Evolutionary conservation across 1,140 invertebrate genomes (phyloP).

Genomic region (Drosophila tsacasi): DNA sequence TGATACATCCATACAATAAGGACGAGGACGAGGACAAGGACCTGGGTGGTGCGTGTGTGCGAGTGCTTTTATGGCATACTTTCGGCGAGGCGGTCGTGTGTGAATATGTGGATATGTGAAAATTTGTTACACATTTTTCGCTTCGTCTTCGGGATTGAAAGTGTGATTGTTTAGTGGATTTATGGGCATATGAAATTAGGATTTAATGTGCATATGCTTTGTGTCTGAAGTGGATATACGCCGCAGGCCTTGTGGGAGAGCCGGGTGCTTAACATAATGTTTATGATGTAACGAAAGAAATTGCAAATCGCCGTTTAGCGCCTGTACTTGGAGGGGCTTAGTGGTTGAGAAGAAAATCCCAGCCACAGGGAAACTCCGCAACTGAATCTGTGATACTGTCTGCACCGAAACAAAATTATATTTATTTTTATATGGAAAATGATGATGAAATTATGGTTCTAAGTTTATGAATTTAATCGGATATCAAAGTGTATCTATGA

Average conservation of each 20-base stretch:
- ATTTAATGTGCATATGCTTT: constrained; percentile 81
- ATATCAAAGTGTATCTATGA: neutral
- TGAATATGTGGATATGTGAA: constrained; percentile 79
- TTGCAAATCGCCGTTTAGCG: constrained; percentile 66
- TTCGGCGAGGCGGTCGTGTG: constrained; percentile 68
- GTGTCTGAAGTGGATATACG: constrained; percentile 69
- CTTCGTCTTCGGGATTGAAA: constrained; percentile 59
- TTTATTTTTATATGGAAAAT: neutral
- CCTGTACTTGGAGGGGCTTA: constrained; percentile 15
- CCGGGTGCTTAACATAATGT: constrained; percentile 71
- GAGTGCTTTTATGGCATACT: constrained; percentile 77
- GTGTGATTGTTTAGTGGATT: constrained; percentile 82
- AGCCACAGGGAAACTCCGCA: neutral
- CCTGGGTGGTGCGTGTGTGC: constrained; percentile 35
- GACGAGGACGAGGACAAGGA: neutral
- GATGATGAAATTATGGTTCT: neutral
- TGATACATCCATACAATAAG: constrained; percentile 57
- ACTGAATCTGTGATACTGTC: neutral
- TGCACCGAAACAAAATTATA: neutral
- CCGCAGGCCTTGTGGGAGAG: constrained; percentile 39
- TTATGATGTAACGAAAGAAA: constrained; percentile 65
- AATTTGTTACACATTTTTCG: constrained; percentile 77
- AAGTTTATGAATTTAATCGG: neutral
- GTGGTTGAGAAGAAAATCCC: constrained; percentile 6
- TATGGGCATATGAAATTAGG: constrained; percentile 82